phyloP scores from a whole-genome alignment of 2,888 invertebrate species.

The Adineta ricciae region DNA sequence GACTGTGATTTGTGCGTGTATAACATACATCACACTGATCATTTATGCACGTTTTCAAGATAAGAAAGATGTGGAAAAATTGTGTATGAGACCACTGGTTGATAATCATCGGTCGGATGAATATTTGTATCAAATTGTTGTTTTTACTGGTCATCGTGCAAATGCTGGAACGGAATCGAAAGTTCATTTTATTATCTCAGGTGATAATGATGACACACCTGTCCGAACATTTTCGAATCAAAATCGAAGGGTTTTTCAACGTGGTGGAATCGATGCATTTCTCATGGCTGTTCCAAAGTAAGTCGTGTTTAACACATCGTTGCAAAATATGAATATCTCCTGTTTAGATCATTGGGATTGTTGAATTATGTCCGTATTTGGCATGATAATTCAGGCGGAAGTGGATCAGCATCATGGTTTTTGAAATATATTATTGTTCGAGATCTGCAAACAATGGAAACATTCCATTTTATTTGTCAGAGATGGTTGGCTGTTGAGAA shows the following conservation, averaged over 20 bases:
- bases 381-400: no score
- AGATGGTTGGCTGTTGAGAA: no score
- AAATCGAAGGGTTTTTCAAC: slow-evolving; percentile 46
- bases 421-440: no score
- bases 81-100: slow-evolving; percentile 44
- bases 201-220: slow-evolving; percentile 38
- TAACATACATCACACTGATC: slow-evolving; percentile 45
- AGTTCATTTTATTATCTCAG: slow-evolving; percentile 21
- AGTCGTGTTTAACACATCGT: no score
- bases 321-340: no score
- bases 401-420: no score
- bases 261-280: no score
- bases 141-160: slow-evolving; percentile 48
- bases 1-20: slow-evolving; percentile 47
- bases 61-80: slow-evolving; percentile 48
- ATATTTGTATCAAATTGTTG: slow-evolving; percentile 51
- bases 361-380: no score
- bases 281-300: slow-evolving; percentile 44
- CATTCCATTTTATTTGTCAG: no score
- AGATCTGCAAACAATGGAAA: no score
- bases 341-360: no score
- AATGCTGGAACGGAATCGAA: slow-evolving; percentile 48
- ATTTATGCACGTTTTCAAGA: slow-evolving; percentile 51
- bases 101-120: slow-evolving; percentile 51
- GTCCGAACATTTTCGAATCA: slow-evolving; percentile 46